Evolutionary conservation across 1,140 invertebrate species (phyloP).

Genomic region (Watersipora subatra): DNA sequence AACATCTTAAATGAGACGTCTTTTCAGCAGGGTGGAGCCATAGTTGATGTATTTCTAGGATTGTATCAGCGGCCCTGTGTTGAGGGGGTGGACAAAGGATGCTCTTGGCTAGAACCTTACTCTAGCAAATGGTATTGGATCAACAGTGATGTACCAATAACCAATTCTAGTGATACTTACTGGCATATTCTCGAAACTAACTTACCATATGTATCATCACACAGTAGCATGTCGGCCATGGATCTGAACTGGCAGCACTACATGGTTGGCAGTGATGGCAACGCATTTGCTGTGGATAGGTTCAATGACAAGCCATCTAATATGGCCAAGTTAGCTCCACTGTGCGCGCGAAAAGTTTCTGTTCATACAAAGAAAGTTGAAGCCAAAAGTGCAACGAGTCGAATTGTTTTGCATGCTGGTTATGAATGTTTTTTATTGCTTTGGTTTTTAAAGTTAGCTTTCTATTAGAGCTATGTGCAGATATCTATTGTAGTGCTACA

Average conservation of each 20-base stretch:
- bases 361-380: too few species aligned
- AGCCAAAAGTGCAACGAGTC: too few species aligned
- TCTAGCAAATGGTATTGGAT: not conserved
- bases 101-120: not conserved
- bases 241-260: not conserved
- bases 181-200: not conserved
- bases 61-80: not conserved
- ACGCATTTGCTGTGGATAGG: not conserved
- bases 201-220: not conserved
- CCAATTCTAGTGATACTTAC: not conserved
- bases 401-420: too few species aligned
- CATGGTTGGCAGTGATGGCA: not conserved
- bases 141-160: not conserved
- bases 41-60: not conserved
- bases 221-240: not conserved
- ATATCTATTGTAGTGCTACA: too few species aligned
- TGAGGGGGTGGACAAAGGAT: not conserved
- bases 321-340: not conserved
- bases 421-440: too few species aligned
- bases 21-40: not conserved
- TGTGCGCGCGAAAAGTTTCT: too few species aligned
- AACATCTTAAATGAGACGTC: not conserved
- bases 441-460: too few species aligned
- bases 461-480: too few species aligned
- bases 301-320: not conserved